Evolutionary conservation across 2,113 vertebrate species (phyloP).

Genomic region (Rhinopomastus cyanomelas): DNA sequence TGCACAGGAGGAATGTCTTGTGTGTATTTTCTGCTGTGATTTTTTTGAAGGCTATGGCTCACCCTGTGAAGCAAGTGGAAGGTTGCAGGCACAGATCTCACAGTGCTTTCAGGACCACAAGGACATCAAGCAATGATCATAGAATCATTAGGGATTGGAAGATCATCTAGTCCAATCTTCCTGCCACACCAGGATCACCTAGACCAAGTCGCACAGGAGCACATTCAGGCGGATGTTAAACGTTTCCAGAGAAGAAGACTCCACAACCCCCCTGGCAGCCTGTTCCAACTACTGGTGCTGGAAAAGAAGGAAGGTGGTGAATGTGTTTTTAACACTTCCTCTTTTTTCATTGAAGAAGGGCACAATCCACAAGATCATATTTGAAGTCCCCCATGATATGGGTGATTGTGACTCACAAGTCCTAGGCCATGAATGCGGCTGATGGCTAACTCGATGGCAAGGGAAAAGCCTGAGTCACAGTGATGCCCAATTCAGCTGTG

Average conservation of each 20-base stretch:
- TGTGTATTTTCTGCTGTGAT: background rate
- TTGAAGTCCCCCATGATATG: background rate
- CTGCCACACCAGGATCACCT: too few species aligned
- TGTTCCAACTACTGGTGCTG: background rate
- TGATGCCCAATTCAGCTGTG: background rate
- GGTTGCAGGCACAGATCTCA: background rate
- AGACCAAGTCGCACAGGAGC: too few species aligned
- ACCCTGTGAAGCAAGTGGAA: background rate
- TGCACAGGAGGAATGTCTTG: background rate
- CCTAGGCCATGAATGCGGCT: background rate
- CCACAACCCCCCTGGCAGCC: too few species aligned
- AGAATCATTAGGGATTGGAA: too few species aligned
- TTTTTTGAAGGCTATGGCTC: background rate
- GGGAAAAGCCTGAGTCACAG: background rate
- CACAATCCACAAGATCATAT: background rate
- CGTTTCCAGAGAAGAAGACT: too few species aligned
- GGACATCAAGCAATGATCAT: too few species aligned
- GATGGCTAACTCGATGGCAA: background rate
- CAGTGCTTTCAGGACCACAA: background rate
- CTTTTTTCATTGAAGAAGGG: background rate
- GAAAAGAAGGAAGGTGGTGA: background rate
- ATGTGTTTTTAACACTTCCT: background rate
- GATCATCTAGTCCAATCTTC: too few species aligned
- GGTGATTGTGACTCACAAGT: background rate
- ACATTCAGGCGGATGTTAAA: too few species aligned